A percentile compares a stretch with the other conserved stretches of the same genome.
phyloP scores from a whole-genome alignment of 92 coral and sea anemone genomes.

The Heliopora coerulea region DNA sequence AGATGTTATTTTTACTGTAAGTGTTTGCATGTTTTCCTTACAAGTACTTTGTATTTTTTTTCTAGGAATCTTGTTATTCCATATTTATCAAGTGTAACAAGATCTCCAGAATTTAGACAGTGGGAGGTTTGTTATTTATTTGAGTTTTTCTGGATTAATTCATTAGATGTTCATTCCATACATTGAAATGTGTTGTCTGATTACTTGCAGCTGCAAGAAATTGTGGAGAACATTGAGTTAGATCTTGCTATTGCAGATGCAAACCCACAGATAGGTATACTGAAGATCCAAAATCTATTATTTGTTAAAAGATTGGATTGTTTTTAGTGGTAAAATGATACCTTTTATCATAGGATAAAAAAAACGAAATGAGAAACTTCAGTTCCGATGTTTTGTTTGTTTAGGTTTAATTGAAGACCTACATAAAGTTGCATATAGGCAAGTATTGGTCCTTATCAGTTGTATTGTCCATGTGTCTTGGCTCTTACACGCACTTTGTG shows the following conservation, averaged over 20 bases:
- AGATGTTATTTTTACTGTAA: no score
- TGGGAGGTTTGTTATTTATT: conserved; percentile 87
- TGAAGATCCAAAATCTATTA: no score
- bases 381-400: background rate
- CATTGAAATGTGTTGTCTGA: background rate
- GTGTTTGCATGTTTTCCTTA: no score
- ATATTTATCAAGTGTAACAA: conserved; percentile 63
- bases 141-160: background rate
- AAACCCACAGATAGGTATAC: conserved; percentile 81
- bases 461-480: background rate
- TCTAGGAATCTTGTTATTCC: conserved; percentile 68
- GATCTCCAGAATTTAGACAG: conserved; percentile 66
- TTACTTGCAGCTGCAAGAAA: conserved; percentile 73
- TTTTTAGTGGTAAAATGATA: no score
- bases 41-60: background rate
- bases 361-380: no score
- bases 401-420: conserved; percentile 89
- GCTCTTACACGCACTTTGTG: background rate
- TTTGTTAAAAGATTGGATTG: no score
- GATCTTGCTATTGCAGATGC: conserved; percentile 86
- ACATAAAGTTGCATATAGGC: conserved; percentile 89
- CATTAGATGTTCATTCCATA: background rate
- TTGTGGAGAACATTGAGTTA: conserved; percentile 62
- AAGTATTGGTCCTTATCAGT: conserved; percentile 13
- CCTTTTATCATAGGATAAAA: background rate